These are phyloP conservation scores for Columba janthina DNA, from an alignment of 2,113 vertebrate species.

Conservation along the genomic window DNA sequence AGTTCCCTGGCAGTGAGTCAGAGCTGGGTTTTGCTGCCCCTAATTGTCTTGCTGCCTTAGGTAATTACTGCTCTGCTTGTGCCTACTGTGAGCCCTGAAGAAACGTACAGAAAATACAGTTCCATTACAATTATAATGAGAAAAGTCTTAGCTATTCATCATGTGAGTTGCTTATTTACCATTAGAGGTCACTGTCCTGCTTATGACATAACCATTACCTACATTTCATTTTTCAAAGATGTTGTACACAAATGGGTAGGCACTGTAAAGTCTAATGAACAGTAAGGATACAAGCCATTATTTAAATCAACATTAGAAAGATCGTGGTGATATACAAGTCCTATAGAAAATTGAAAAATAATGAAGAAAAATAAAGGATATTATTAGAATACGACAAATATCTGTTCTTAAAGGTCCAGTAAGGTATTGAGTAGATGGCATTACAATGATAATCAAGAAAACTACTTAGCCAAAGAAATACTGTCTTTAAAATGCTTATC, in stretches of 20 bases:
- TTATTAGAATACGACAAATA: neutral
- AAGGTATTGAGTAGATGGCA: neutral
- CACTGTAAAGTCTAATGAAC: neutral
- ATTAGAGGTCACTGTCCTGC: conserved; percentile 56
- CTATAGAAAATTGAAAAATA: neutral
- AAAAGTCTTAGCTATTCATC: neutral
- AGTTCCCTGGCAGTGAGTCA: neutral
- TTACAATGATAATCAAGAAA: neutral
- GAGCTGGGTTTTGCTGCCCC: neutral
- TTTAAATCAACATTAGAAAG: neutral
- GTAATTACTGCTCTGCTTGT: neutral
- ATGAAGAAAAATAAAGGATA: neutral
- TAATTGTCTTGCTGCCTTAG: neutral
- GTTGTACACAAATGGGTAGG: neutral
- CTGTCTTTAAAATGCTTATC: neutral
- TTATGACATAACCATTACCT: neutral
- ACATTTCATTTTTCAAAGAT: neutral
- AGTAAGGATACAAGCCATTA: neutral
- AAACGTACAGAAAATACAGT: neutral
- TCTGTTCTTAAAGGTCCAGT: neutral
- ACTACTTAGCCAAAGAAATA: neutral
- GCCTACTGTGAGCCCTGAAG: neutral
- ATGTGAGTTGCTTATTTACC: conserved; percentile 8
- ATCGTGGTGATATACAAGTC: neutral
- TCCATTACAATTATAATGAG: neutral